Conservation (phyloP, 92 coral and sea anemone genomes). For the Metridium senile region DNA sequence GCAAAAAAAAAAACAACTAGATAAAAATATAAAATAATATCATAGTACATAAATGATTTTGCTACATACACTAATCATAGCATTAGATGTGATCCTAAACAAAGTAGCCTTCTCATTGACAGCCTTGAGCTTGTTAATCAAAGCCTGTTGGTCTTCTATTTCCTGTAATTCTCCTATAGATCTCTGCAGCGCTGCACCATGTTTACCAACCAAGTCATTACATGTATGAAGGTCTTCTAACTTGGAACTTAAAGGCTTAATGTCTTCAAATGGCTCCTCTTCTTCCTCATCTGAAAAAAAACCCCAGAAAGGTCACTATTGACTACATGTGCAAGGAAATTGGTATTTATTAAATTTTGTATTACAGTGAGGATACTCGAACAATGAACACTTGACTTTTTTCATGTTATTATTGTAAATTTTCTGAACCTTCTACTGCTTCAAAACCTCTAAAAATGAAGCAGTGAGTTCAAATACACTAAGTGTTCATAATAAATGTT, state of each 20-base stretch:
- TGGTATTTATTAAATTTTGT: too few relatives aligned
- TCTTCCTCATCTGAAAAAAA: conserved; percentile 90
- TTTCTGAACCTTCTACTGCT: too few relatives aligned
- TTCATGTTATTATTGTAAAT: too few relatives aligned
- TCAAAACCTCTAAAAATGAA: too few relatives aligned
- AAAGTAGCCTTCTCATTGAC: conserved; percentile 98
- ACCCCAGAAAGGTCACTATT: too few relatives aligned
- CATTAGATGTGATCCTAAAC: conserved; percentile 97
- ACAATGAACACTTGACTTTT: too few relatives aligned
- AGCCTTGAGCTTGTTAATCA: conserved; percentile 74
- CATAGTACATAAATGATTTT: too few relatives aligned
- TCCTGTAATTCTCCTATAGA: conserved; percentile 94
- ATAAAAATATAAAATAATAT: too few relatives aligned
- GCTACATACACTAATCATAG: conserved; percentile 99
- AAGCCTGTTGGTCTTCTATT: conserved; percentile 69
- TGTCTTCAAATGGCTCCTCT: conserved; percentile 85
- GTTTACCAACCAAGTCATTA: conserved; percentile 96
- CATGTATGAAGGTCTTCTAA: conserved; percentile 95
- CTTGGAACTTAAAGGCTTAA: conserved; percentile 87
- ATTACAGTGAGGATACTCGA: too few relatives aligned
- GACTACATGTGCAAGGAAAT: not conserved
- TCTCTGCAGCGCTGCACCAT: conserved; percentile 95
- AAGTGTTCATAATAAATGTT: too few relatives aligned
- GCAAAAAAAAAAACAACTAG: too few relatives aligned
- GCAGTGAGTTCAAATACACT: too few relatives aligned